Percentiles rank a stretch among this genome's conserved stretches.
These are phyloP conservation scores for Amblyopsis rosae DNA, from an alignment of 2,113 vertebrate species.

Conservation along the genomic window DNA sequence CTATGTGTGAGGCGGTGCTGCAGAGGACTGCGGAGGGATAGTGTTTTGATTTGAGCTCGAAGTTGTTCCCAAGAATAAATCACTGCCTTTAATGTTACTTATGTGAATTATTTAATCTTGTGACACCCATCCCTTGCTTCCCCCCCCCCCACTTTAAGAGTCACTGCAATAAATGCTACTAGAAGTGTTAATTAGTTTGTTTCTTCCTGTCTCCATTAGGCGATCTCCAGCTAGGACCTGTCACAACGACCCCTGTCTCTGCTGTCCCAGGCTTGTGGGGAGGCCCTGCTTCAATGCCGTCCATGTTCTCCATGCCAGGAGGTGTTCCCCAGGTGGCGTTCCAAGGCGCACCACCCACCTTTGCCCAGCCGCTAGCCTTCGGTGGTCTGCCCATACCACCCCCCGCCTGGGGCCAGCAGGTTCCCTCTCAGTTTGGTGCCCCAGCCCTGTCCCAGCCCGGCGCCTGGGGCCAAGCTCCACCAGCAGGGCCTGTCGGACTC, in stretches of 20 bases:
- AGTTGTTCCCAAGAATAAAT: background rate
- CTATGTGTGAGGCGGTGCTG: too few species aligned
- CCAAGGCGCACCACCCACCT: conserved; percentile 64
- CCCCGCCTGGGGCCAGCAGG: conserved; percentile 79
- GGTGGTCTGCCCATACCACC: conserved; percentile 63
- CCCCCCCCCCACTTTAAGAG: background rate
- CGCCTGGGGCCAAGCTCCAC: conserved; percentile 75
- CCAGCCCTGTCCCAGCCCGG: conserved; percentile 62
- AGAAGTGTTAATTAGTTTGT: background rate
- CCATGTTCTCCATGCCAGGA: conserved; percentile 70
- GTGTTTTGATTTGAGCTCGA: too few species aligned
- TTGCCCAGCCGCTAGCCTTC: conserved; percentile 72
- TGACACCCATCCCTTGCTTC: too few species aligned
- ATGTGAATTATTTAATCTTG: too few species aligned
- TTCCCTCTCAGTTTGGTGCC: conserved; percentile 66
- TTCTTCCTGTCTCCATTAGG: conserved; percentile 65
- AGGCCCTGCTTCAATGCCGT: conserved; percentile 45
- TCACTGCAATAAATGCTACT: too few species aligned
- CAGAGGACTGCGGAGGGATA: too few species aligned
- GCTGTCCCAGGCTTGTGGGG: conserved; percentile 76
- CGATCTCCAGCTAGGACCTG: conserved; percentile 68
- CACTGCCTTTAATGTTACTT: background rate
- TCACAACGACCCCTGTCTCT: conserved; percentile 56
- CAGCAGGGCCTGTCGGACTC: conserved; percentile 39
- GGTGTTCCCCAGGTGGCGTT: conserved; percentile 61